Conservation (phyloP, 2,113 vertebrate genomes). For the Grus americana region DNA sequence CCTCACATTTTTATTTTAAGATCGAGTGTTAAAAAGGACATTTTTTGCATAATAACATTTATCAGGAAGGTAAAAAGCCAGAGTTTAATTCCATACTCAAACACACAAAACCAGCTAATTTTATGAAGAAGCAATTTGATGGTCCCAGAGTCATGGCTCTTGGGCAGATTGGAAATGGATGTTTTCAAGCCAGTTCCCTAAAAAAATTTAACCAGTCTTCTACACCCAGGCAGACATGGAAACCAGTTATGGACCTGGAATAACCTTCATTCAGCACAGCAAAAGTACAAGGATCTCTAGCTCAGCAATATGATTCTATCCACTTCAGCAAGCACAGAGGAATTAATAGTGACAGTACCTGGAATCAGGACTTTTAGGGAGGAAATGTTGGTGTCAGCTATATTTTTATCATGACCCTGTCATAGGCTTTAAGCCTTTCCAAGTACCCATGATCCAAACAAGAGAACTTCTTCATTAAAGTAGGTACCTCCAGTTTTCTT, state of each 20-base stretch:
- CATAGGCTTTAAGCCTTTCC: not conserved
- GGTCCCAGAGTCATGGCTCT: not conserved
- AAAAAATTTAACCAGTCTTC: not conserved
- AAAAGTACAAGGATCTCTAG: not conserved
- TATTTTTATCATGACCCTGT: not conserved
- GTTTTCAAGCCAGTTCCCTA: not conserved
- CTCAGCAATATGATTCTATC: not conserved
- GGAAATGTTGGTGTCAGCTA: not conserved
- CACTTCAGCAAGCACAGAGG: not conserved
- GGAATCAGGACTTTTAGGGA: not conserved
- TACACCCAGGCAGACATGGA: not conserved
- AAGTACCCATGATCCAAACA: not conserved
- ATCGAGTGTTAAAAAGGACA: not conserved
- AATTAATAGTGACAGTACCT: not conserved
- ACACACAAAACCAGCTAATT: not conserved
- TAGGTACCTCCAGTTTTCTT: not conserved
- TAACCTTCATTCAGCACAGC: not conserved
- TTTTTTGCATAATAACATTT: not conserved
- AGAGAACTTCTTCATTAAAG: not conserved
- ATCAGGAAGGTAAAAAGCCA: not conserved
- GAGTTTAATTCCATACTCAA: not conserved
- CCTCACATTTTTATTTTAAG: not conserved
- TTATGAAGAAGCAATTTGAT: not conserved
- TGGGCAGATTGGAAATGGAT: not conserved
- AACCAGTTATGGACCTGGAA: not conserved